Evolutionary conservation across 2,888 invertebrate species (phyloP).

Genomic region (Artemia sinica): DNA sequence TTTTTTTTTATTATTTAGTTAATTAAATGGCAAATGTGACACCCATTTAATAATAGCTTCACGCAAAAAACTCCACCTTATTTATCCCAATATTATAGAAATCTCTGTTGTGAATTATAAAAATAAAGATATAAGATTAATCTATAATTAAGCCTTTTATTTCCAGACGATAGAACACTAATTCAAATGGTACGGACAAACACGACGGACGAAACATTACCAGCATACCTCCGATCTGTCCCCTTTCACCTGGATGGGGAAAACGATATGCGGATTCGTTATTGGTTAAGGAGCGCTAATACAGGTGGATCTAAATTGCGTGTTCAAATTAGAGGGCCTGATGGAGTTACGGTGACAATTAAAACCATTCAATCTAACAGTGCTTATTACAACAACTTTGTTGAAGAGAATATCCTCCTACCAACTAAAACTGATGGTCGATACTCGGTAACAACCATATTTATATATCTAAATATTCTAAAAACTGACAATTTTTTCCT

Average conservation of each 20-base stretch:
- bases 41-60: no score
- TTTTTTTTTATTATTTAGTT: no score
- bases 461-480: no score
- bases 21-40: no score
- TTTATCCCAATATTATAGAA: no score
- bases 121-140: no score
- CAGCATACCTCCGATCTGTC: not conserved
- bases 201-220: not conserved
- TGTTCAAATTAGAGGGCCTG: not conserved
- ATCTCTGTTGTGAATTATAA: no score
- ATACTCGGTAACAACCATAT: not conserved
- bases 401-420: not conserved
- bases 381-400: not conserved
- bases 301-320: not conserved
- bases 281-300: slow-evolving; percentile 7
- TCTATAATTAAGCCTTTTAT: no score
- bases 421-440: not conserved
- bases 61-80: no score
- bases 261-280: not conserved
- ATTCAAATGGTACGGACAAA: no score
- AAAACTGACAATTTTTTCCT: no score
- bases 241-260: not conserved
- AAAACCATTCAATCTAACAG: not conserved
- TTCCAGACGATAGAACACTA: no score
- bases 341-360: not conserved